Conservation (phyloP, 2,888 invertebrate genomes). For the Cylindroiulus punctatus region DNA sequence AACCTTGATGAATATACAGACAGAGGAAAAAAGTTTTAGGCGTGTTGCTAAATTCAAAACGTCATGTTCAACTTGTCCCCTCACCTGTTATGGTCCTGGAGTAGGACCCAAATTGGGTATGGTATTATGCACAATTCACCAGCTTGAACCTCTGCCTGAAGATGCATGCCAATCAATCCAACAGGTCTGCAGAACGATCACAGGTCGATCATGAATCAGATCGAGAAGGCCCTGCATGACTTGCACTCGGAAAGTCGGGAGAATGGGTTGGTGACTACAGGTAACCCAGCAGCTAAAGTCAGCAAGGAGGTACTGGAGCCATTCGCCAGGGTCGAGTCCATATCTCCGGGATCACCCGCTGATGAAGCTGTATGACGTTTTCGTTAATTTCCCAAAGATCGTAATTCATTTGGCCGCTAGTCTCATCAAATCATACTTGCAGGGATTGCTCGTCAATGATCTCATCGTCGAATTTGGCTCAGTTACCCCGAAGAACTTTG, state of each 20-base stretch:
- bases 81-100: too few species aligned
- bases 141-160: too few species aligned
- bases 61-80: too few species aligned
- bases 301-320: conserved; percentile 63
- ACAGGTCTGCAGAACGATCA: conserved; percentile 67
- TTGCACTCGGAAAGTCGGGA: conserved; percentile 67
- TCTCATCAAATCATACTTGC: conserved; percentile 60
- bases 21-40: too few species aligned
- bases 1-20: too few species aligned
- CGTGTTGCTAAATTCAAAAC: too few species aligned
- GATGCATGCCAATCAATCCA: conserved; percentile 37
- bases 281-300: conserved; percentile 47
- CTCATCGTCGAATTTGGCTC: conserved; percentile 81
- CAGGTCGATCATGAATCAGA: conserved; percentile 65
- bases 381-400: not conserved
- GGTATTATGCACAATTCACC: too few species aligned
- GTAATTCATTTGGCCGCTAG: conserved; percentile 49
- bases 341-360: conserved; percentile 82
- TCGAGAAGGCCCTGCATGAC: conserved; percentile 63
- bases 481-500: conserved; percentile 77
- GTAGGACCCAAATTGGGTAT: too few species aligned
- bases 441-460: conserved; percentile 79
- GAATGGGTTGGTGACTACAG: conserved; percentile 58
- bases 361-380: conserved; percentile 72
- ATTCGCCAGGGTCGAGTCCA: conserved; percentile 78